phyloP scores from a whole-genome alignment of 2,797 vertebrate species.

The Ambastaia sidthimunki region DNA sequence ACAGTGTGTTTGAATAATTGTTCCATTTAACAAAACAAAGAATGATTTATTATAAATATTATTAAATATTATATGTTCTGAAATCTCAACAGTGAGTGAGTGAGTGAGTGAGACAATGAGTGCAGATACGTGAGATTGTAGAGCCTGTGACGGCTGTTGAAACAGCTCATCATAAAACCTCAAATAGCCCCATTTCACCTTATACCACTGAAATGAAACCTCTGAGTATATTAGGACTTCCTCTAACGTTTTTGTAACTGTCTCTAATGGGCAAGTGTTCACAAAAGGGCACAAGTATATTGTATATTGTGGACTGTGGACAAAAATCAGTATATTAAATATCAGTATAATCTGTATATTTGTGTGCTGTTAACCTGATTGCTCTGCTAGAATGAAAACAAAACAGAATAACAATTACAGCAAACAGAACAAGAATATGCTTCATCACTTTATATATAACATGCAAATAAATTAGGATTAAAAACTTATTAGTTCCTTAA shows the following conservation, averaged over 20 bases:
- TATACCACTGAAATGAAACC: constrained; percentile 50
- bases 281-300: too few relatives aligned
- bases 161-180: constrained; percentile 29
- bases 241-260: constrained; percentile 2
- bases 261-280: constrained; percentile 9
- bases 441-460: neutral
- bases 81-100: neutral
- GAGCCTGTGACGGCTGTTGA: neutral
- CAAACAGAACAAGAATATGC: neutral
- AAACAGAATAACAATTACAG: neutral
- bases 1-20: neutral
- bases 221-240: constrained; percentile 36
- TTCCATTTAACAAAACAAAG: neutral
- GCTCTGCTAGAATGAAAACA: neutral
- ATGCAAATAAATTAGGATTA: neutral
- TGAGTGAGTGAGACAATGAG: neutral
- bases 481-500: neutral
- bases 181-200: constrained; percentile 4
- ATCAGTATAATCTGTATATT: neutral
- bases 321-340: too few relatives aligned
- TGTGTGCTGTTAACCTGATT: neutral
- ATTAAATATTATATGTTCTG: neutral
- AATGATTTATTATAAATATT: too few relatives aligned
- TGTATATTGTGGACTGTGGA: neutral
- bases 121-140: neutral